A percentile compares a stretch with the other conserved stretches of the same genome.
Evolutionary conservation across 1,140 invertebrate species (phyloP).

Genomic region (Drosophila repletoides): DNA sequence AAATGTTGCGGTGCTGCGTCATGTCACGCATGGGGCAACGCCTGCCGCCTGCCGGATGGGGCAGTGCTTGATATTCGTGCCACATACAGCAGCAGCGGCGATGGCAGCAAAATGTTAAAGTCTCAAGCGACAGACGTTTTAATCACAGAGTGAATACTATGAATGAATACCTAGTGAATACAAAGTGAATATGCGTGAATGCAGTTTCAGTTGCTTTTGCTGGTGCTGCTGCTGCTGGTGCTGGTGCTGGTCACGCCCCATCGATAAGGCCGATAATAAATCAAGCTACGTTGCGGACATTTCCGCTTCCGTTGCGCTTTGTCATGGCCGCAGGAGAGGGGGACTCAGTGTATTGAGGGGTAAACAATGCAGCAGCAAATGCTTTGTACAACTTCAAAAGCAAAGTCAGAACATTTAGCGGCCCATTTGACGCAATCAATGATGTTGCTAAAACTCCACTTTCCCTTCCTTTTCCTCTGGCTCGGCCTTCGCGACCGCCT

Average conservation of each 20-base stretch:
- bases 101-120: not conserved
- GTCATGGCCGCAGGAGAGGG: slow-evolving; percentile 15
- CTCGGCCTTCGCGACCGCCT: not conserved
- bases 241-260: slow-evolving; percentile 19
- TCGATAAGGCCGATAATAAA: slow-evolving; percentile 45
- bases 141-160: slow-evolving; percentile 10
- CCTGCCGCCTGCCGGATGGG: slow-evolving; percentile 2
- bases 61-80: slow-evolving; percentile 47
- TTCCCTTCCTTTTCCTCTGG: not conserved
- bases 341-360: not conserved
- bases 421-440: slow-evolving; percentile 68
- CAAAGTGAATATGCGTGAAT: slow-evolving; percentile 8
- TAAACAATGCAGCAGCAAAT: slow-evolving; percentile 19
- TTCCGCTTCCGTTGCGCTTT: slow-evolving; percentile 62
- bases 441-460: slow-evolving; percentile 36
- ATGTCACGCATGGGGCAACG: slow-evolving; percentile 45
- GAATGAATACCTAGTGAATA: slow-evolving; percentile 22
- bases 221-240: not conserved
- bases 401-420: slow-evolving; percentile 66
- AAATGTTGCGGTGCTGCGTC: slow-evolving; percentile 28
- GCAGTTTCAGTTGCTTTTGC: not conserved
- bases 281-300: slow-evolving; percentile 53
- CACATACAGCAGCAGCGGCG: slow-evolving; percentile 23
- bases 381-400: slow-evolving; percentile 38
- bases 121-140: slow-evolving; percentile 18